Evolutionary conservation across 1,140 invertebrate species (phyloP).

Genomic region (Whitmania pigra): DNA sequence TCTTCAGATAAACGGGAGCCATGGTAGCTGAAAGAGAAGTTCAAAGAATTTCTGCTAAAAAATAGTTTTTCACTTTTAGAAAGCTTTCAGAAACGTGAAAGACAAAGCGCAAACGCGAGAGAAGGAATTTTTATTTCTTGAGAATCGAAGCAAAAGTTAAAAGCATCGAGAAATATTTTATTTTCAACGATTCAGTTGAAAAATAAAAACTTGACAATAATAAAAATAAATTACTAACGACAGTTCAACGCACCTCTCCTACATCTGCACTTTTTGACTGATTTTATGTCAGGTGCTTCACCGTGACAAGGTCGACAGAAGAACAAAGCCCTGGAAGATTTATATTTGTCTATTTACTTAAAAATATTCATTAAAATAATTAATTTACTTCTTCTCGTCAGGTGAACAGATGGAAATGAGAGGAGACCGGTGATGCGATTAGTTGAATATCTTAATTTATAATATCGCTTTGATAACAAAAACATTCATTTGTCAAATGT

Average conservation of each 20-base stretch:
- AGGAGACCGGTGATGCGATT: not conserved
- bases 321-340: conserved; percentile 79
- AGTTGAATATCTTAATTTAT: not conserved
- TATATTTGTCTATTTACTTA: conserved; percentile 20
- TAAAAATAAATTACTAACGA: not conserved
- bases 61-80: no score
- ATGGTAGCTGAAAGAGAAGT: not conserved
- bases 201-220: not conserved
- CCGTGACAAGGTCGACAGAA: conserved; percentile 99
- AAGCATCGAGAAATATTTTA: not conserved
- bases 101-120: no score
- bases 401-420: not conserved
- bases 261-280: conserved; percentile 99
- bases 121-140: no score
- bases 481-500: no score
- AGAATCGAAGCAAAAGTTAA: no score
- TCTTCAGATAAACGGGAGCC: not conserved
- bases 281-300: conserved; percentile 90
- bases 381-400: not conserved
- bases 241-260: conserved; percentile 83
- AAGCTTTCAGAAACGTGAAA: no score
- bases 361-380: not conserved
- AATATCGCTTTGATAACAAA: no score
- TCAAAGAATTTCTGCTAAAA: no score
- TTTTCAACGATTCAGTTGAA: not conserved